These are phyloP conservation scores for Saccopteryx leptura DNA, from an alignment of 2,113 vertebrate species.

Conservation along the genomic window DNA sequence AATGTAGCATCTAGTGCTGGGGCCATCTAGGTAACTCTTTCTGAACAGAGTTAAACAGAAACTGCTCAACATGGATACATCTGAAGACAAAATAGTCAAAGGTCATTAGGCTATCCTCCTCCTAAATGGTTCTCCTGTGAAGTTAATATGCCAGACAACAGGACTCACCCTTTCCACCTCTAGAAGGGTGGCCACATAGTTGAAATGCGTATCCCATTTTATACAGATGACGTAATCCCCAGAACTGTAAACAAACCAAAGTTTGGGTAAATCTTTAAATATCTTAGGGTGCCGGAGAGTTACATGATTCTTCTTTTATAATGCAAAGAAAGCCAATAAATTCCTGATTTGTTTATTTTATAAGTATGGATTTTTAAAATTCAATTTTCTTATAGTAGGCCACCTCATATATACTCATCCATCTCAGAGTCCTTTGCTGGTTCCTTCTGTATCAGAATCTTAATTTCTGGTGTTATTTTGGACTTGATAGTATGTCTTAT, in stretches of 20 bases:
- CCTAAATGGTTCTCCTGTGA: neutral
- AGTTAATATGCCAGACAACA: neutral
- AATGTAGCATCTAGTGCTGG: no score
- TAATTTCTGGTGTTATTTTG: neutral
- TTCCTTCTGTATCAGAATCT: neutral
- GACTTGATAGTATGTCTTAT: neutral
- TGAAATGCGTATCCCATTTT: neutral
- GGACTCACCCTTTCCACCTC: neutral
- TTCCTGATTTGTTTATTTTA: neutral
- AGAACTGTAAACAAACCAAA: conserved; percentile 1
- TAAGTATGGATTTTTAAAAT: conserved; percentile 22
- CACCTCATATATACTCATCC: neutral
- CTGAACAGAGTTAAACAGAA: neutral
- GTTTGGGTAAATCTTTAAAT: neutral
- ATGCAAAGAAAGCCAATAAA: conserved; percentile 20
- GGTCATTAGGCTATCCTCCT: no score
- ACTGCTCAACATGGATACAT: neutral
- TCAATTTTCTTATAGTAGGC: neutral
- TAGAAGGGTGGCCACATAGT: neutral
- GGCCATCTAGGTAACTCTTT: neutral
- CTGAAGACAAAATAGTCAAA: neutral
- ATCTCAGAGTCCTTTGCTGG: neutral
- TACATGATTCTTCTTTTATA: neutral
- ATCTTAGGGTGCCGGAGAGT: neutral
- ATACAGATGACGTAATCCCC: neutral